phyloP scores from a whole-genome alignment of 2,888 invertebrate species.

The Watsonalla binaria region DNA sequence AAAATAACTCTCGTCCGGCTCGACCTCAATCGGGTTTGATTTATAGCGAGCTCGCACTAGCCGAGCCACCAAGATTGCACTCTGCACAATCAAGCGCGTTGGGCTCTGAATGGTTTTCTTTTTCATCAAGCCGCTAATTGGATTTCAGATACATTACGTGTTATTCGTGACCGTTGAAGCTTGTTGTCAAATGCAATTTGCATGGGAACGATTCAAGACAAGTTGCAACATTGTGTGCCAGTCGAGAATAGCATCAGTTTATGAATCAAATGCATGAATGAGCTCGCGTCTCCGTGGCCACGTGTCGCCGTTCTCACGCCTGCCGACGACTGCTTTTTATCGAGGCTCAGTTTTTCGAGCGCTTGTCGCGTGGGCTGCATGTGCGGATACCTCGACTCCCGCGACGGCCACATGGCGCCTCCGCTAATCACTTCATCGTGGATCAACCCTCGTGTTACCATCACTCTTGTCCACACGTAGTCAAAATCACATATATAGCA shows the following conservation, averaged over 20 bases:
- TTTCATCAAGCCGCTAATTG: slow-evolving; percentile 9
- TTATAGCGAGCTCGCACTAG: slow-evolving; percentile 47
- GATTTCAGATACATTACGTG: neutral
- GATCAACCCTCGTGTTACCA: slow-evolving; percentile 23
- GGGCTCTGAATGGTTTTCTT: slow-evolving; percentile 8
- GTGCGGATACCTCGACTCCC: slow-evolving; percentile 64
- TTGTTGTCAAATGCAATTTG: neutral
- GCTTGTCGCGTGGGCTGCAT: slow-evolving; percentile 70
- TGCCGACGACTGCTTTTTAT: slow-evolving; percentile 61
- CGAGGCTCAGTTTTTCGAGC: slow-evolving; percentile 52
- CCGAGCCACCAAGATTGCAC: slow-evolving; percentile 43
- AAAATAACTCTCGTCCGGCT: slow-evolving; percentile 72
- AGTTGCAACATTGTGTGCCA: slow-evolving; percentile 17
- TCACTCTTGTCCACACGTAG: neutral
- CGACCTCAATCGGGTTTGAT: slow-evolving; percentile 70
- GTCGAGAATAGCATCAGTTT: slow-evolving; percentile 49
- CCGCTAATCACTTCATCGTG: slow-evolving; percentile 69
- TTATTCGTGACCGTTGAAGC: neutral
- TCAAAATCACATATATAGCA: neutral
- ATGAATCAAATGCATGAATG: slow-evolving; percentile 78
- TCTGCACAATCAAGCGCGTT: slow-evolving; percentile 38
- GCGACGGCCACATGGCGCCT: slow-evolving; percentile 65
- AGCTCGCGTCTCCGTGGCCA: slow-evolving; percentile 53
- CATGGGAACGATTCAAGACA: slow-evolving; percentile 1
- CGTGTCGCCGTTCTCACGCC: slow-evolving; percentile 75